Conservation (phyloP, 2,113 vertebrate species). For the Leuciscus idus region DNA sequence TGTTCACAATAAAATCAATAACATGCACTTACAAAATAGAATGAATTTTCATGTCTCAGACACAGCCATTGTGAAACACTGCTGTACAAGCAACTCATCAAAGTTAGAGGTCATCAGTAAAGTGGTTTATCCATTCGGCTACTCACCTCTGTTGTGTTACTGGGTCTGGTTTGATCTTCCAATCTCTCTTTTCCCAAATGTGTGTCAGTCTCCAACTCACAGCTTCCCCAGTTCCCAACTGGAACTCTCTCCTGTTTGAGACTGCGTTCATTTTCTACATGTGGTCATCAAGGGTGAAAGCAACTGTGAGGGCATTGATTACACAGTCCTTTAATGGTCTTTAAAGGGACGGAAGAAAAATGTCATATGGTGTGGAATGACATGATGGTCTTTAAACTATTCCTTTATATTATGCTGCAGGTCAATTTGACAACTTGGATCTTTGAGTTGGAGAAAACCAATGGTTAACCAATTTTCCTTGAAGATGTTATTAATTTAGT, state of each 20-base stretch:
- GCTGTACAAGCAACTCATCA: background rate
- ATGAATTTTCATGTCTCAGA: background rate
- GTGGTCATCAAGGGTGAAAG: constrained; percentile 19
- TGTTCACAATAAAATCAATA: background rate
- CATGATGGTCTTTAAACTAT: background rate
- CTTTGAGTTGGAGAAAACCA: background rate
- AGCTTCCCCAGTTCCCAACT: constrained; percentile 58
- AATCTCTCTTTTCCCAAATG: constrained; percentile 22
- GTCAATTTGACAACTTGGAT: background rate
- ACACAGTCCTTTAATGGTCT: background rate
- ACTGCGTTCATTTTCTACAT: constrained; percentile 42
- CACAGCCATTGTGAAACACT: background rate
- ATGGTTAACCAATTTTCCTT: background rate
- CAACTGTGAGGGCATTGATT: constrained; percentile 35
- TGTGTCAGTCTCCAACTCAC: constrained; percentile 47
- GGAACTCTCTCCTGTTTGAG: constrained; percentile 68
- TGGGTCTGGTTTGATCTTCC: constrained; percentile 13
- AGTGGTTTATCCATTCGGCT: background rate
- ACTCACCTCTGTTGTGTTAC: constrained; percentile 35
- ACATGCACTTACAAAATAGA: background rate
- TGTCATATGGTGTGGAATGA: background rate
- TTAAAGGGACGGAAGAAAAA: background rate
- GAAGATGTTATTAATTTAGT: background rate
- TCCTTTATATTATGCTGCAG: background rate
- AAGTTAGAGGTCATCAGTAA: background rate